A percentile compares a stretch with the other conserved stretches of the same genome.
These are phyloP conservation scores for Machimus atricapillus DNA, from an alignment of 2,888 invertebrate species.

Conservation along the genomic window DNA sequence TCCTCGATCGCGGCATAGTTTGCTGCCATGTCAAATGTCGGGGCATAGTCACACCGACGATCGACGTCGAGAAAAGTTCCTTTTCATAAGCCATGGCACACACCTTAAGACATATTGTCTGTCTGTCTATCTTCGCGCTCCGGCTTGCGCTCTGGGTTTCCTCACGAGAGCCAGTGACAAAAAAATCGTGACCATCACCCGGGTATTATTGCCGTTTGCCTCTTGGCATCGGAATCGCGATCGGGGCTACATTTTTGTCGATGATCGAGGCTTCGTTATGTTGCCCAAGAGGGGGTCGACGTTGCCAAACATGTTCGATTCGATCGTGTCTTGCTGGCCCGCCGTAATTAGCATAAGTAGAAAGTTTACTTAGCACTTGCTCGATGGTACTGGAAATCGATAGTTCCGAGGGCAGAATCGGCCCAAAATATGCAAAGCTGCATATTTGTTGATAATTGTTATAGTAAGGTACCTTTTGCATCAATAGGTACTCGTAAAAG, in stretches of 20 bases:
- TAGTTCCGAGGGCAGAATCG: background rate
- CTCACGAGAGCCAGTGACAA: constrained; percentile 14
- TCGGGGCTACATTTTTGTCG: background rate
- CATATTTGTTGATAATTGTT: background rate
- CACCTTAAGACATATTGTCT: constrained; percentile 8
- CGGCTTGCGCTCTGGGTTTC: background rate
- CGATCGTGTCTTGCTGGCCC: constrained; percentile 11
- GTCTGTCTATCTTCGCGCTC: background rate
- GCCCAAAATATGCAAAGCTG: background rate
- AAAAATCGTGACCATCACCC: constrained; percentile 24
- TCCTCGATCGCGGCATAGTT: background rate
- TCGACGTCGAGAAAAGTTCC: background rate
- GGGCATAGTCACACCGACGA: background rate
- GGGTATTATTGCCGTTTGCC: background rate
- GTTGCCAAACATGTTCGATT: background rate
- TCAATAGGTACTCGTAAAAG: background rate
- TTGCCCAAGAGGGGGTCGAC: background rate
- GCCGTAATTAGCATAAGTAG: constrained; percentile 29
- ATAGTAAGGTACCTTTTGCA: background rate
- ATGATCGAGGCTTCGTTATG: background rate
- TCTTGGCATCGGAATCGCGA: background rate
- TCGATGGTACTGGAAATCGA: background rate
- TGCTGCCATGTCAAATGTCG: constrained; percentile 6
- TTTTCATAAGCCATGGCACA: background rate
- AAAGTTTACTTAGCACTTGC: background rate